Base-by-base conservation (phyloP, 2,113 vertebrate species). In the Axis porcinus region DNA sequence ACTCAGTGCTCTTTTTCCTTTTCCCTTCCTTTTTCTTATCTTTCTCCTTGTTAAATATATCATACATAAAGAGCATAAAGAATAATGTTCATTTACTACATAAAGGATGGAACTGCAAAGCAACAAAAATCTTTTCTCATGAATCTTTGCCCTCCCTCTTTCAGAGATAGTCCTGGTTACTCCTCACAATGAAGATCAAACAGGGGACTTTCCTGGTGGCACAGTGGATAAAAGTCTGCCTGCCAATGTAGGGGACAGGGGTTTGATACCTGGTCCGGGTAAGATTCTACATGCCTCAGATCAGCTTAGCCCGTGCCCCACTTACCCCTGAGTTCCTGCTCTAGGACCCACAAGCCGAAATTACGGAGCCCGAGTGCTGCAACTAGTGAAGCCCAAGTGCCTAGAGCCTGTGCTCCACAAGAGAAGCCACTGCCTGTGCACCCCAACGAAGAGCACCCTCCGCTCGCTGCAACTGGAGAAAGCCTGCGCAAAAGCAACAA, bases 81-180 rank as follows among this genome's bases (percentile, higher is more conserved):
- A 27, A 82, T 60, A 81, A 50, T 57, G 36, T 36, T 83, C 81
- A 27, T 60, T 81, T 67, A 91, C 60, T 57, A 83, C 81, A 74
- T 45, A 33, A 79, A 86, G n/a, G n/a, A 81, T 47, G 15, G 40
- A 93, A 47, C 16, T 28, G 16, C 16, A 92, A 60, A 28, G 78
- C 52, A 95, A 79, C 45, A 36, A 58, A 64, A 90, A 87, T 23
- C 23, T 78, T 90, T 95, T 52, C 60, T 67, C n/a, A n/a, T 30
- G 5, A 67, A 9, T 60, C 50, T 93, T 67, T 92, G 33, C 28
- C 86, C 2, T 85, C 45, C 30, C 14, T 55, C 54, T 74, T 60
- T 90, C 33, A 30, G 54, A 3, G 23, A 16, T 30, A 15, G 28
- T 60, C 55, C 7, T 4, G 33, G 50, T 36, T 43, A 43, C 28